Conservation (phyloP, 2,113 vertebrate species). For the Eolophus roseicapilla region DNA sequence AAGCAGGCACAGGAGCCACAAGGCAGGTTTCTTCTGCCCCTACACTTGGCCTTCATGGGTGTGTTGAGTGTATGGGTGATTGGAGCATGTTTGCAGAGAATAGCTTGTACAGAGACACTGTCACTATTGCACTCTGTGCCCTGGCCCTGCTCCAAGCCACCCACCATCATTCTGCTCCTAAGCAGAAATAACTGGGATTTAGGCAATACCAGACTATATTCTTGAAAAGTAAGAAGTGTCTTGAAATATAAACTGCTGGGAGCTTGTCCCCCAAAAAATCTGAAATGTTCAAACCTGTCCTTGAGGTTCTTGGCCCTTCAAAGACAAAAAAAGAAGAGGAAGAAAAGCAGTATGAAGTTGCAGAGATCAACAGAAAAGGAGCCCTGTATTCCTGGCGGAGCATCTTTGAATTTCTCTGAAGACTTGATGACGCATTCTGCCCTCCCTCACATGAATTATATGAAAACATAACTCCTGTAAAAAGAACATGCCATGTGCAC, state of each 20-base stretch:
- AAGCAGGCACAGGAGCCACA: not conserved
- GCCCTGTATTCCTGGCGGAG: not conserved
- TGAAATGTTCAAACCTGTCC: not conserved
- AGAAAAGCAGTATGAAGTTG: not conserved
- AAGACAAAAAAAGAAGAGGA: not conserved
- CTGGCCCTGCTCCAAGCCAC: not conserved
- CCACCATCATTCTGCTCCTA: not conserved
- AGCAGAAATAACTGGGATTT: not conserved
- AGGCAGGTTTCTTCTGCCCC: not conserved
- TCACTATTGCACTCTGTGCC: not conserved
- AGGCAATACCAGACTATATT: not conserved
- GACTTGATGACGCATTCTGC: not conserved
- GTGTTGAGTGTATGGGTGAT: not conserved
- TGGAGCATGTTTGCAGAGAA: not conserved
- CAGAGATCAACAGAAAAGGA: not conserved
- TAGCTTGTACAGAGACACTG: not conserved
- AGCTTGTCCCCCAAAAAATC: not conserved
- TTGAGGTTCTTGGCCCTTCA: not conserved
- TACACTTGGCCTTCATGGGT: not conserved
- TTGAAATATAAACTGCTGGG: not conserved
- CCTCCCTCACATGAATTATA: fast-evolving
- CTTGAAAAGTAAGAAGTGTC: not conserved
- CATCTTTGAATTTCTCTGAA: not conserved
- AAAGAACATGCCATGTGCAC: not conserved
- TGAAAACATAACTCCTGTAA: not conserved